phyloP scores from a whole-genome alignment of 1,140 invertebrate genomes.

The Heliothis virescens region DNA sequence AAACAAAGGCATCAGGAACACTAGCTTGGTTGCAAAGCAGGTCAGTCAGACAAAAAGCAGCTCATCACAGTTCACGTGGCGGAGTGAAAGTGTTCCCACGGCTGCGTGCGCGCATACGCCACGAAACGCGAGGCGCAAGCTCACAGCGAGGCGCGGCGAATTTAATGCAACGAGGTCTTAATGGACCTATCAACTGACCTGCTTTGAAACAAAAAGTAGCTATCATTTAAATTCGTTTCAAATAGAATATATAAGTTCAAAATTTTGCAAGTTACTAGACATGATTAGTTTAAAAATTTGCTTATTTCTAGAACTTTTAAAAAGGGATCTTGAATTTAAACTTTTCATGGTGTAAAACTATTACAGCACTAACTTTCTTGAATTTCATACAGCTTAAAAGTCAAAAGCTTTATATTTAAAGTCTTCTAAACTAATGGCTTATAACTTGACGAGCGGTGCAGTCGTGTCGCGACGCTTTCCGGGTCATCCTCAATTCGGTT shows the following conservation, averaged over 20 bases:
- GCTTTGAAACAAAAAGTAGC: neutral
- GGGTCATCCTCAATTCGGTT: conserved; percentile 46
- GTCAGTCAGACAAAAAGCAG: conserved; percentile 44
- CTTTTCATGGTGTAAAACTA: too few species aligned
- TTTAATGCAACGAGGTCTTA: neutral
- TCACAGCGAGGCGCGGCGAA: neutral
- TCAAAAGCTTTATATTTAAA: too few species aligned
- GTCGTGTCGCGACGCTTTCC: conserved; percentile 27
- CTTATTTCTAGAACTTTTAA: too few species aligned
- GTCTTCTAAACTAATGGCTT: neutral
- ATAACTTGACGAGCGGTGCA: neutral
- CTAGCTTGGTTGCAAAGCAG: conserved; percentile 10
- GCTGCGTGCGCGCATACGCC: conserved; percentile 33
- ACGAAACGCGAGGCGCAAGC: neutral
- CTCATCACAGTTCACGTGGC: conserved; percentile 28
- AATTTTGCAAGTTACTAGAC: too few species aligned
- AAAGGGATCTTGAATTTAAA: too few species aligned
- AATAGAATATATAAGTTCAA: too few species aligned
- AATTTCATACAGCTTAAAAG: neutral
- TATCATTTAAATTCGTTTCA: too few species aligned
- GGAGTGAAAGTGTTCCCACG: conserved; percentile 60
- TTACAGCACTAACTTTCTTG: neutral
- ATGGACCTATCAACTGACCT: neutral
- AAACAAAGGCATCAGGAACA: conserved; percentile 37
- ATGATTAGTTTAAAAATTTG: too few species aligned